Base-by-base conservation (phyloP, 2,797 vertebrate species). In the Hylomyscus alleni region DNA sequence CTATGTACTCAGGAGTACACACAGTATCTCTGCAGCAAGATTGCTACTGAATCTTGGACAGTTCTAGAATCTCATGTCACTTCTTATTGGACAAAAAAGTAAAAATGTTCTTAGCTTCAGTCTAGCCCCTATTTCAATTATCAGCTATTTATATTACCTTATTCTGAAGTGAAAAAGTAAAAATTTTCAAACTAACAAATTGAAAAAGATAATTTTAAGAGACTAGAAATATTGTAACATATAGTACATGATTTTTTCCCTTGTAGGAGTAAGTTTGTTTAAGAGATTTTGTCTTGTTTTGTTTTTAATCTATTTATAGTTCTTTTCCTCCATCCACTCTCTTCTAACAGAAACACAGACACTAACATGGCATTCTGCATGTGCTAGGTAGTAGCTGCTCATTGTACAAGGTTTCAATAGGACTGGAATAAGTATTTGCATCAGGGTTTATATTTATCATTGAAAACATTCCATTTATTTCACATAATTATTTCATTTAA, bases 131-230 rank as follows among this genome's bases (percentile, higher is more conserved):
- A 19, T 82, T 72, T 90, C 58, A 90, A 56, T 94, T 56, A 89
- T 15, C n/a, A 62, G n/a, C 3, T 76, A 52, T 62, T 78, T 54
- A 29, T 62, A 50, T 73, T 19, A 62, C 26, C 34, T 60, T 24
- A 69, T 77, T 94, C 50, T 40, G 29, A 58, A 31, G 67, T 31
- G 4, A 44, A 44, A 96, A 89, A 15, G 20, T 73, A 24, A 86
- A 24, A 91, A 37, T 81, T 93, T 94, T 92, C 50, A 91, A 96
- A 89, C n/a, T 44, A 93, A 26, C 7, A 93, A 76, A 69, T n/a
- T 34, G 14, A 75, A 80, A 52, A 82, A 88, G 6, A 76, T 96
- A 15, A 78, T 56, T 89, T 93, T 78, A 86, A 94, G 65, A 90
- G 10, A 80, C 22, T 90, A 15, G 65, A 92, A 94, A 94, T 76